Percentiles rank a stretch among this genome's conserved stretches.
Evolutionary conservation across 2,797 vertebrate genomes (phyloP).

Genomic region (Falco cherrug): DNA sequence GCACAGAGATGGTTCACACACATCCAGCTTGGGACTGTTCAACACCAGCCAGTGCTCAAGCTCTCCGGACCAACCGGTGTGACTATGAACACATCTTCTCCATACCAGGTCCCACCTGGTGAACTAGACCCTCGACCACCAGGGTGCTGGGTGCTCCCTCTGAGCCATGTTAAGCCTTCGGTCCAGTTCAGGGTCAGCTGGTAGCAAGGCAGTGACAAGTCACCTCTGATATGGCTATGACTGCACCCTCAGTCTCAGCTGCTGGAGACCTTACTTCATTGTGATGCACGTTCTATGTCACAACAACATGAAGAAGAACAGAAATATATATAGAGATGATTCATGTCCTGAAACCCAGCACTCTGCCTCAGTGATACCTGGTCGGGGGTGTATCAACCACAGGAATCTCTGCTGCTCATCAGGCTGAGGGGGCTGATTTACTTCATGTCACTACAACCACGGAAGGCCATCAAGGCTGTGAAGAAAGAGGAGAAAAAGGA

Average conservation of each 20-base stretch:
- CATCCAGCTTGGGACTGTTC: rapidly evolving
- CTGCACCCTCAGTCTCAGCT: neutral
- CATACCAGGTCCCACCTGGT: rapidly evolving
- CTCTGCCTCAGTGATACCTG: neutral
- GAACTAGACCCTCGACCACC: neutral
- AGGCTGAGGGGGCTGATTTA: neutral
- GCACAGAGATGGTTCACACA: rapidly evolving
- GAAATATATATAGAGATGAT: neutral
- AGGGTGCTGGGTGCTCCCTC: neutral
- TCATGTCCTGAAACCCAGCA: neutral
- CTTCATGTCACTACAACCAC: neutral
- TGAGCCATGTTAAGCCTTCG: neutral
- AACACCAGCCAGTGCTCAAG: neutral
- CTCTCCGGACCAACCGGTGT: rapidly evolving
- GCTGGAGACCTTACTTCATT: neutral
- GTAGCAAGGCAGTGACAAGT: neutral
- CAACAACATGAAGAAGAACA: neutral
- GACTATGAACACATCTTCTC: neutral
- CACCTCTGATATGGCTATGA: neutral
- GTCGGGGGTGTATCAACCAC: neutral
- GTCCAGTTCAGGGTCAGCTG: neutral
- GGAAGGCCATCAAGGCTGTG: neutral
- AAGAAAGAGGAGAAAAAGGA: neutral
- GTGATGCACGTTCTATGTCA: neutral
- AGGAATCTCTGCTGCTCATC: neutral